Conservation (phyloP, 2,888 invertebrate species). For the Sminthurides aquaticus region DNA sequence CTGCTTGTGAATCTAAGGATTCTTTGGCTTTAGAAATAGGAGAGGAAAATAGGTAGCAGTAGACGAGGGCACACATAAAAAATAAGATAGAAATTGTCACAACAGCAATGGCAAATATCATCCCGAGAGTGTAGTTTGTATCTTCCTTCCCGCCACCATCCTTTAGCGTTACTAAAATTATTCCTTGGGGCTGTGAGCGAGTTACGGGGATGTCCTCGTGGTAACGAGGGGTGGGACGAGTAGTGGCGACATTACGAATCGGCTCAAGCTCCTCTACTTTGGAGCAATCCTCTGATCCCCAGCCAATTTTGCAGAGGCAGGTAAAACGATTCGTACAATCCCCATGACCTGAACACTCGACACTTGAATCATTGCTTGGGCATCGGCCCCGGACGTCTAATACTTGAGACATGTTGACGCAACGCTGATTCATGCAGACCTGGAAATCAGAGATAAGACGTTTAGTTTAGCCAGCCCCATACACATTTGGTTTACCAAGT, state of each 20-base stretch:
- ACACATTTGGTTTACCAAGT: no score
- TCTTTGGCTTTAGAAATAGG: conserved; percentile 15
- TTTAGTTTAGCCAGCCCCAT: no score
- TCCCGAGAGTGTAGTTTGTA: conserved; percentile 16
- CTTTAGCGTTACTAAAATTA: conserved; percentile 3
- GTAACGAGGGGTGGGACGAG: not conserved
- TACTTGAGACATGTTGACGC: conserved; percentile 10
- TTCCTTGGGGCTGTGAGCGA: conserved; percentile 9
- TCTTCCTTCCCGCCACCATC: conserved; percentile 6
- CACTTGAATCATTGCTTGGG: conserved; percentile 20
- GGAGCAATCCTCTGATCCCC: conserved; percentile 12
- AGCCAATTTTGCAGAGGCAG: conserved; percentile 28
- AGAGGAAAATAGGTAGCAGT: conserved; percentile 20
- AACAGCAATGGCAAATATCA: conserved; percentile 19
- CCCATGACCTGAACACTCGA: conserved; percentile 34
- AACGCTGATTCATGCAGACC: conserved; percentile 16
- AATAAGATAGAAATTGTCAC: conserved; percentile 15
- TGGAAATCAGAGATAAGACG: not conserved
- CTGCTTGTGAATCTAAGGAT: conserved; percentile 9
- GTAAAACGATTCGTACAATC: conserved; percentile 32
- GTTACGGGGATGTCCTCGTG: conserved; percentile 14
- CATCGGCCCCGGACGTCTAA: conserved; percentile 15
- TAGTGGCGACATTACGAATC: not conserved
- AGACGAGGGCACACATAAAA: conserved; percentile 18
- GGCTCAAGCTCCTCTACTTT: conserved; percentile 3